phyloP scores from a whole-genome alignment of 1,140 invertebrate genomes.

The Lucilia sericata region DNA sequence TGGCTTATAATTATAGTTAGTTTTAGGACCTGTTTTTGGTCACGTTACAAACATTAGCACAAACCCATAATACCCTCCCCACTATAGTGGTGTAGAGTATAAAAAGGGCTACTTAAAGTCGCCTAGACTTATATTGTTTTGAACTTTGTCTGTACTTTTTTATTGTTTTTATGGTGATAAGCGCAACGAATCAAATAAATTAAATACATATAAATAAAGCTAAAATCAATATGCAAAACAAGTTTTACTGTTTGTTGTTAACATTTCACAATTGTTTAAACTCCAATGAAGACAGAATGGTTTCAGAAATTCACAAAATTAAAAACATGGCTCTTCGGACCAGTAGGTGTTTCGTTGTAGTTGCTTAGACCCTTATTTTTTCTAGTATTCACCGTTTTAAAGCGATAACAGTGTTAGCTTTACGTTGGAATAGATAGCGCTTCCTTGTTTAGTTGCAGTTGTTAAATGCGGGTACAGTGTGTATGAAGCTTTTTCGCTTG shows the following conservation, averaged over 20 bases:
- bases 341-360: not conserved
- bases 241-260: conserved; percentile 29
- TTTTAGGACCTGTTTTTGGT: no score
- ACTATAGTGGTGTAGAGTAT: no score
- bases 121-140: no score
- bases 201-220: not conserved
- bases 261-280: not conserved
- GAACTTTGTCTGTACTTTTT: no score
- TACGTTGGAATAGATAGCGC: not conserved
- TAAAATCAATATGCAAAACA: conserved; percentile 38
- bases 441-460: not conserved
- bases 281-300: not conserved
- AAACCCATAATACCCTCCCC: no score
- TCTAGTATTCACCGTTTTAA: not conserved
- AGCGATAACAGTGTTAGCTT: not conserved
- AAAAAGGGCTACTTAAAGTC: no score
- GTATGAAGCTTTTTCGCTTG: not conserved
- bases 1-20: no score
- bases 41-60: no score
- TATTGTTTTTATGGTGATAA: no score
- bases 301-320: no score
- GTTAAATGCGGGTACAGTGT: not conserved
- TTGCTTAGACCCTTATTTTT: not conserved
- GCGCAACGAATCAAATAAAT: no score
- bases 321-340: not conserved